These are phyloP conservation scores for Barnardius zonarius DNA, from an alignment of 2,113 vertebrate species.

Conservation along the genomic window DNA sequence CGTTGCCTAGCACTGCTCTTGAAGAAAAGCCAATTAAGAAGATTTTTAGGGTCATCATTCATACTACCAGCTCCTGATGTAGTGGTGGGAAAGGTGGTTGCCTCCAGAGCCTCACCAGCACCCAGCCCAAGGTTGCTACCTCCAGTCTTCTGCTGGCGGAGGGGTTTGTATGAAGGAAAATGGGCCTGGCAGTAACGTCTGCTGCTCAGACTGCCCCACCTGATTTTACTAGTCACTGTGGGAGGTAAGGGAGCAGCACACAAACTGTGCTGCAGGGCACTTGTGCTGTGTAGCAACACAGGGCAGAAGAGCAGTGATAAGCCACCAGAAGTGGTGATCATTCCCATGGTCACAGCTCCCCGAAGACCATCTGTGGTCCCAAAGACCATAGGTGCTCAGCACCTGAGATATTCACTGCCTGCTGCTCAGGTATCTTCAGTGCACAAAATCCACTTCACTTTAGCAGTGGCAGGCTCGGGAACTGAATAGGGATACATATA, in stretches of 20 bases:
- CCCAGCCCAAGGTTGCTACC: neutral
- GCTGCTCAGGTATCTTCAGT: neutral
- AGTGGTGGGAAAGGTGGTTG: rapidly evolving
- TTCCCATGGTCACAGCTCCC: rapidly evolving
- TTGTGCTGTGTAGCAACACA: rapidly evolving
- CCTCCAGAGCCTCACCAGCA: neutral
- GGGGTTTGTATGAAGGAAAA: neutral
- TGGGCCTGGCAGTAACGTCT: neutral
- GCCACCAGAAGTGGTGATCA: rapidly evolving
- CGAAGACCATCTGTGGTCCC: neutral
- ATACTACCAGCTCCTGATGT: neutral
- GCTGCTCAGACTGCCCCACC: neutral
- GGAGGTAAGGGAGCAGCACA: neutral
- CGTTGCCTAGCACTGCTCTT: neutral
- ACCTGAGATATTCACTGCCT: neutral
- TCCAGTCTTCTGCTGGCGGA: neutral
- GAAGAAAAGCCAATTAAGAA: neutral
- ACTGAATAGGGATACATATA: neutral
- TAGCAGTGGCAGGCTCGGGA: neutral
- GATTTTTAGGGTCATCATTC: neutral
- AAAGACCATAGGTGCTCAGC: rapidly evolving
- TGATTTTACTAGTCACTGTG: neutral
- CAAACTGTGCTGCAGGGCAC: neutral
- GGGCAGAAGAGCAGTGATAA: neutral
- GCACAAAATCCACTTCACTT: neutral